phyloP scores from a whole-genome alignment of 2,113 vertebrate genomes.

The Bagarius yarrelli region DNA sequence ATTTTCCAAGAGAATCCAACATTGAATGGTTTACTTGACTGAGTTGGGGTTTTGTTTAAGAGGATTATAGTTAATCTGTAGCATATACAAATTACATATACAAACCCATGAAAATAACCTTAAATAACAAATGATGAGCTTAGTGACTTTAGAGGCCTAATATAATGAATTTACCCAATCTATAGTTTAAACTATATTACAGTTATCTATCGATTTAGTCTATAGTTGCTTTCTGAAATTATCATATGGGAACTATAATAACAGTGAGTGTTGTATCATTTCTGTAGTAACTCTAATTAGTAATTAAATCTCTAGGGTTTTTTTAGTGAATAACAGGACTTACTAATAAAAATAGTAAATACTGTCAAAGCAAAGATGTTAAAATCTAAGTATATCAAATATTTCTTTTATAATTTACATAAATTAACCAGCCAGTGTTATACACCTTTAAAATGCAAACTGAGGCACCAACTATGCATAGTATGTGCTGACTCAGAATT shows the following conservation, averaged over 20 bases:
- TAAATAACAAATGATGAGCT: neutral
- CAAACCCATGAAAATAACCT: conserved; percentile 12
- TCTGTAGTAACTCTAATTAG: neutral
- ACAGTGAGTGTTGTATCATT: neutral
- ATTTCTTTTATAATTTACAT: neutral
- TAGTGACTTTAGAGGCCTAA: neutral
- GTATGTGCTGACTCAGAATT: neutral
- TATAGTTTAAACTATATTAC: neutral
- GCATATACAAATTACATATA: conserved; percentile 1
- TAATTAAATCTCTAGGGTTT: neutral
- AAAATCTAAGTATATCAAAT: neutral
- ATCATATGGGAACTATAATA: too few relatives aligned
- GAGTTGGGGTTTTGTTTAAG: conserved; percentile 33
- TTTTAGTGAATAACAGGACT: neutral
- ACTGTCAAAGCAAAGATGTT: neutral
- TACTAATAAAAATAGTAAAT: neutral
- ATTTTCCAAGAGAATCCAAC: conserved; percentile 9
- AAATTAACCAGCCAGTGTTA: neutral
- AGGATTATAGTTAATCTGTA: conserved; percentile 35
- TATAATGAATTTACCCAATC: neutral
- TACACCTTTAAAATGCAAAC: neutral
- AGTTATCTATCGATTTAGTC: too few relatives aligned
- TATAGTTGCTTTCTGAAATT: neutral
- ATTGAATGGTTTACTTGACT: conserved; percentile 23
- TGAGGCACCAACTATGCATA: neutral